These are phyloP conservation scores for Acronicta alni DNA, from an alignment of 2,888 invertebrate genomes.

Conservation along the genomic window DNA sequence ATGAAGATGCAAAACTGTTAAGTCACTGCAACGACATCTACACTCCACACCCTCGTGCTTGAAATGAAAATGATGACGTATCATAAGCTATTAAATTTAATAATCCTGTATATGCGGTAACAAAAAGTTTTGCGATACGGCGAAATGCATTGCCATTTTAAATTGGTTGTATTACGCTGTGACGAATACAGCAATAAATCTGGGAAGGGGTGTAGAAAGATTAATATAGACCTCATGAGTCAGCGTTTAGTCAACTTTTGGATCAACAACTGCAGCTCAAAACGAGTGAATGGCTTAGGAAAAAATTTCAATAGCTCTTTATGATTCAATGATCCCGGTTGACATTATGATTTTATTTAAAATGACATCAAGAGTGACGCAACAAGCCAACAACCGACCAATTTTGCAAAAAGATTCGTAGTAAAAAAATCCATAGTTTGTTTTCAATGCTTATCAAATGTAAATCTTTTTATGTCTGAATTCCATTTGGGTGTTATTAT, in stretches of 20 bases:
- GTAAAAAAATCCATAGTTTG: slow-evolving; percentile 13
- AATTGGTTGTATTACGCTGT: slow-evolving; percentile 72
- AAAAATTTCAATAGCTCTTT: slow-evolving; percentile 26
- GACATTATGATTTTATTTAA: slow-evolving; percentile 11
- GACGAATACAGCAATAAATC: slow-evolving; percentile 75
- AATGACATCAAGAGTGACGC: slow-evolving; percentile 21
- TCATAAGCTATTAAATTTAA: slow-evolving; percentile 68
- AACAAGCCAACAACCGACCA: slow-evolving; percentile 13
- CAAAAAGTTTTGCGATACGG: slow-evolving; percentile 66
- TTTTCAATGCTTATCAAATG: background rate
- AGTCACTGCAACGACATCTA: slow-evolving; percentile 63
- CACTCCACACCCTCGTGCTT: slow-evolving; percentile 53
- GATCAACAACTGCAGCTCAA: slow-evolving; percentile 63
- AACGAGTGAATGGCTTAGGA: slow-evolving; percentile 48
- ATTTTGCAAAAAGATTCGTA: slow-evolving; percentile 13
- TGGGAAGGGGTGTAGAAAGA: slow-evolving; percentile 69
- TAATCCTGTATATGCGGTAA: slow-evolving; percentile 62
- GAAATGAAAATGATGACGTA: slow-evolving; percentile 64
- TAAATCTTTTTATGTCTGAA: slow-evolving; percentile 7
- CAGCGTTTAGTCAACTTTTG: slow-evolving; percentile 67
- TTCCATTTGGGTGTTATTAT: slow-evolving; percentile 9
- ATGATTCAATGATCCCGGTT: too few relatives aligned
- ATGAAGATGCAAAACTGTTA: slow-evolving; percentile 61
- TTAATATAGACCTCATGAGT: slow-evolving; percentile 77
- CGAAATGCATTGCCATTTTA: slow-evolving; percentile 64